Base-by-base conservation (phyloP, 2,888 invertebrate genomes). In the Pollenia angustigena region DNA sequence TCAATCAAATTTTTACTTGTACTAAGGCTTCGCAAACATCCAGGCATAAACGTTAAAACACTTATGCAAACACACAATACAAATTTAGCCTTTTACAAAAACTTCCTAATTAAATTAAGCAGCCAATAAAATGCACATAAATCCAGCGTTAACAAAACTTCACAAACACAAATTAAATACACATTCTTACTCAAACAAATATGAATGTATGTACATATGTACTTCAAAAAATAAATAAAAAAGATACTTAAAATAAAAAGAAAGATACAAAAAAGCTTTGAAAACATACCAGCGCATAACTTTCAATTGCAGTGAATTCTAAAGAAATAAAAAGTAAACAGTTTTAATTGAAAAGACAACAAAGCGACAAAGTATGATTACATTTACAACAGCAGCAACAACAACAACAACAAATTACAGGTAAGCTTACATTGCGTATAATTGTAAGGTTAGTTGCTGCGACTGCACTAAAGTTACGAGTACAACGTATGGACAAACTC, bases 81-180 rank as follows among this genome's bases (percentile, higher is more conserved):
- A 58, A 62, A 80, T 50, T 54, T 60, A 68, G 79, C 18, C 60
- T 79, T 79, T 74, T 80, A 62, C 54, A n/a, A 80, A 80, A 80
- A 80, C 79, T 80, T 85, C 84, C 84, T 75, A 85, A 85, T 80
- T 80, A 80, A 84, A 85, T 85, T 85, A 80, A 85, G 84, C 84
- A 85, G 74, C 84, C 84, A 80, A 85, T 80, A 62, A 85, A 85
- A 84, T 84, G 84, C 84, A 79, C 62, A 83, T 58, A 72, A 74
- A 54, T 18, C 18, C 74, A 60, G 32, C 46, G 12, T 72, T 71
- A 42, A 56, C 76, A n/a, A 46, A 82, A 71, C 46, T 71, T 52
- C 12, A 68, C 42, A 48, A 58, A 4, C 16, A 50, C 46, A 32
- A 32, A 4, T 32, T 32, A 32, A 4, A 32, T 32, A 42, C n/a